Base-by-base conservation (phyloP, 2,113 vertebrate species). In the Galbula dea region DNA sequence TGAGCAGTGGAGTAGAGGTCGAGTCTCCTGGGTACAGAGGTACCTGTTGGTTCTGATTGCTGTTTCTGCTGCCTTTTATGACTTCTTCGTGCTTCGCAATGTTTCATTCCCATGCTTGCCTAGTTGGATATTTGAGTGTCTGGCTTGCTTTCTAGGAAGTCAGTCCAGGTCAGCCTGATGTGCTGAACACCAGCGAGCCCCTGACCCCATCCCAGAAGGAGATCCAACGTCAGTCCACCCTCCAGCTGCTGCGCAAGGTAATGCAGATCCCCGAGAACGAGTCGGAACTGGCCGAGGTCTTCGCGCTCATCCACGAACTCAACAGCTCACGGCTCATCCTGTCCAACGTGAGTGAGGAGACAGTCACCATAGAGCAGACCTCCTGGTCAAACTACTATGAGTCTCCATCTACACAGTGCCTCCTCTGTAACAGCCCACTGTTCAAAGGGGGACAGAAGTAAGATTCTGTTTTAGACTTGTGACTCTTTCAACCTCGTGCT, bases 341-440 rank as follows among this genome's bases (percentile, higher is more conserved):
- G 80, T 98, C 98, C 95, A 98, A 98, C 74, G 96, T 98, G 63
- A 98, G 96, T 45, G 98, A 98, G 91, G 98, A 98, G 96, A 97
- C 97, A 1, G 97, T 98, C 94, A 98, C 98, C 90, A 97, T 98
- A 41, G 97, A 98, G 75, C 98, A 99, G 54, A 98, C 98, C 37
- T 98, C 99, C 68, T 99, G 99, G 99, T 98, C 99, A 48, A 98
- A 98, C 94, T 98, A 98, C 96, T 99, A 98, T 17, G 99, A 99
- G 96, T 98, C 98, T 43, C 98, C 98, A 11, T 98, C 98, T 58
- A 97, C 98, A 66, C 98, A 99, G 94, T 99, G 99, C 97, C 98
- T 98, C 71, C 98, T 99, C 85, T 99, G 99, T 95, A 98, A 96
- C 96, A 98, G 97, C 94, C 98, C 98, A 27, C 98, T 99, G 80